Evolutionary conservation across 2,797 vertebrate genomes (phyloP), one percentile per base, ranked within the genome.

Genomic region (Potorous gilbertii): DNA sequence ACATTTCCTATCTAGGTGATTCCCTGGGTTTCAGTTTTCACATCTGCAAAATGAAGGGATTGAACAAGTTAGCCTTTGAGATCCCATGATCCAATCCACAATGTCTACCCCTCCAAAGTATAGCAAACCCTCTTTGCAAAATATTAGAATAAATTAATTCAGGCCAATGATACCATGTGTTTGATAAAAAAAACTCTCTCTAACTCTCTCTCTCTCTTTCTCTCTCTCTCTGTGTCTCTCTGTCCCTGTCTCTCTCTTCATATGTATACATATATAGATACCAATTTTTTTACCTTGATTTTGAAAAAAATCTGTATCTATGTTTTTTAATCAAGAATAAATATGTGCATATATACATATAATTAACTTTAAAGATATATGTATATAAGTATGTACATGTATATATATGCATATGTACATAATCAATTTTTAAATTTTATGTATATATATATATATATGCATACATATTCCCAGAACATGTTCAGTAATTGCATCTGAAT

Each of bases 401-500:
- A 59, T 11, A 57, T 57, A 56, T 31, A 31, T 3, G 12, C 13
- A 34, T 11, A 11, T 59, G 29, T 12, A 62, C 13, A 62, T 34
- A 62, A 46, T 27, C 9, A 27, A 3, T 87, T 46, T 34, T 46
- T 11, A 81, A 10, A 46, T 81, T 18, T 18, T 50, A 1, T 8
- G 40, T 74, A 8, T 74, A 74, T 18, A 74, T 8, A 74, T 74
- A 8, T 74, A 74, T 18, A 74, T n/a, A 74, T 3, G 52, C 52
- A 14, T 93, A 92, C 8, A 91, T 91, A 94, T 92, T 56, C 54
- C 93, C 55, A 24, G 92, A 81, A 94, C 66, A 91, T 94, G 74
- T 40, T 90, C 57, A 55, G 93, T 46, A 96, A 95, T 97, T 92
- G 97, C 14, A 87, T 27, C 74, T 90, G 74, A 94, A 14, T 57